These are phyloP conservation scores for Erpornis zantholeuca DNA, from an alignment of 2,113 vertebrate species.

Conservation along the genomic window DNA sequence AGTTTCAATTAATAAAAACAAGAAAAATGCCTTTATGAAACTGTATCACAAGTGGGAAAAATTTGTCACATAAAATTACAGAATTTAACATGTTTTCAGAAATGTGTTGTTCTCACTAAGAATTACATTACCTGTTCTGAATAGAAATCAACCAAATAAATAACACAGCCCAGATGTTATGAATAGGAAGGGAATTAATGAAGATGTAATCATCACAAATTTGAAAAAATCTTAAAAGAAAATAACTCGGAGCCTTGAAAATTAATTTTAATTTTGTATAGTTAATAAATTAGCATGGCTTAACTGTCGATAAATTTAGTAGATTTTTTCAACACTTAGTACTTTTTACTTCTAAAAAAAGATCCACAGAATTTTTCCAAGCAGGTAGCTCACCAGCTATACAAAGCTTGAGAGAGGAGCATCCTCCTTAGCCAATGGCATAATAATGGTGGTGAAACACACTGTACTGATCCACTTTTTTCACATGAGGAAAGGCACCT, in stretches of 20 bases:
- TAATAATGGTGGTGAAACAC: neutral
- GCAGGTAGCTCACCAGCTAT: neutral
- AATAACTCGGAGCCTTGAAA: neutral
- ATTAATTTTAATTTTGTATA: neutral
- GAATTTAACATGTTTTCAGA: neutral
- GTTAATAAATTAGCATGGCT: neutral
- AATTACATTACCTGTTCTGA: neutral
- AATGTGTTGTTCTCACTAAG: neutral
- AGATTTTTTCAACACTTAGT: neutral
- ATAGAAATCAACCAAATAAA: neutral
- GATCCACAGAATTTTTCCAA: neutral
- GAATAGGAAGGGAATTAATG: neutral
- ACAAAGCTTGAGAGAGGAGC: neutral
- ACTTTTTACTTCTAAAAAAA: neutral
- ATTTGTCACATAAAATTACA: neutral
- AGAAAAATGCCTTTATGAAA: neutral
- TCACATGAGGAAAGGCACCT: rapidly evolving
- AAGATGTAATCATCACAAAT: neutral
- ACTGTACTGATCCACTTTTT: neutral
- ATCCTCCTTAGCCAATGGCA: neutral
- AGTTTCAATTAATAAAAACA: neutral
- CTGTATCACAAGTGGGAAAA: neutral
- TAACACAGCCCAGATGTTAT: neutral
- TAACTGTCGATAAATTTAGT: neutral
- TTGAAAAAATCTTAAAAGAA: neutral